Percentiles rank a stretch among this genome's conserved stretches.
Conservation (phyloP, 2,113 vertebrate species). For the Melanotaenia duboulayi region DNA sequence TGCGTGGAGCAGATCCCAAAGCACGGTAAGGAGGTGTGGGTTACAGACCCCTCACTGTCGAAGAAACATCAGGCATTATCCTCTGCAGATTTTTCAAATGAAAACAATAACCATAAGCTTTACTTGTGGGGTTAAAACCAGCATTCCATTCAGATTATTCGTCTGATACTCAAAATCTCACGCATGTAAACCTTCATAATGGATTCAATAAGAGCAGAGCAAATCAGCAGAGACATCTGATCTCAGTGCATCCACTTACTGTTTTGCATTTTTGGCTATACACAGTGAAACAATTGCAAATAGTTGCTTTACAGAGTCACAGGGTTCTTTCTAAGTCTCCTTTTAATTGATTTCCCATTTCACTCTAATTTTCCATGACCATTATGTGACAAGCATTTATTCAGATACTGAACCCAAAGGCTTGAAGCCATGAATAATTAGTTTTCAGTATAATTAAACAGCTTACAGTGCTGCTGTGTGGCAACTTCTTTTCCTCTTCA, state of each 20-base stretch:
- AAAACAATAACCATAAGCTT: conserved; percentile 51
- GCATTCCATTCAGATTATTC: conserved; percentile 59
- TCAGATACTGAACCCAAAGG: conserved; percentile 17
- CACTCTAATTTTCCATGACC: conserved; percentile 17
- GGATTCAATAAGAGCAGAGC: conserved; percentile 49
- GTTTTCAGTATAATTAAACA: not conserved
- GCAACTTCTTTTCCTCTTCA: not conserved
- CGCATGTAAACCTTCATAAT: conserved; percentile 29
- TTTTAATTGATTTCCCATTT: conserved; percentile 41
- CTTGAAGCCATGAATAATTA: conserved; percentile 27
- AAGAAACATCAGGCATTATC: conserved; percentile 45
- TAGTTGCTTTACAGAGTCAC: conserved; percentile 3
- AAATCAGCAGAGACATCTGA: conserved; percentile 24
- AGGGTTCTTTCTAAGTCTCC: conserved; percentile 3
- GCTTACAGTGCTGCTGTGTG: not conserved
- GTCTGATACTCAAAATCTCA: conserved; percentile 38
- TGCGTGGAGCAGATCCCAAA: conserved; percentile 27
- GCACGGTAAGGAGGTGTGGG: conserved; percentile 40
- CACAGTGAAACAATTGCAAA: conserved; percentile 10
- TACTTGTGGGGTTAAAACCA: conserved; percentile 19
- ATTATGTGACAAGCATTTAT: too few species aligned
- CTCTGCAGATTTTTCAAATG: conserved; percentile 58
- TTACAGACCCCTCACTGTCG: conserved; percentile 55
- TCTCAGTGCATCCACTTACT: conserved; percentile 12
- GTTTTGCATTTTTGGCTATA: conserved; percentile 34